Evolutionary conservation across 35 echinoderm and acorn worm species (phyloP).

Genomic region (Lytechinus pictus): DNA sequence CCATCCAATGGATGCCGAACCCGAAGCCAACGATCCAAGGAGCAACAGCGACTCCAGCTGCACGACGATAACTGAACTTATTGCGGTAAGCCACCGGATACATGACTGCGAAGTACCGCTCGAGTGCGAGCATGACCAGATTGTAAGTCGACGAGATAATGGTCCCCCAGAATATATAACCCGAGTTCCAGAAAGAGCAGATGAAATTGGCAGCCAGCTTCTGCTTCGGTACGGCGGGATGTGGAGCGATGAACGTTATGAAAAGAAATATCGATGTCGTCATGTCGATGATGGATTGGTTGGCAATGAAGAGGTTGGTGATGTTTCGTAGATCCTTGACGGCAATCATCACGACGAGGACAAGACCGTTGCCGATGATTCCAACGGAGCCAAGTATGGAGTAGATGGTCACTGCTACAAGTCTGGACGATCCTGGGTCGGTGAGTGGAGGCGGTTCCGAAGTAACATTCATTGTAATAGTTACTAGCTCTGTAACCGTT

Average conservation of each 20-base stretch:
- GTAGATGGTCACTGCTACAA: conserved; percentile 21
- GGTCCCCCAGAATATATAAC: conserved; percentile 71
- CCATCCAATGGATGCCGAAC: conserved; percentile 43
- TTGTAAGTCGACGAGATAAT: conserved; percentile 72
- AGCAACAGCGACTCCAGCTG: background rate
- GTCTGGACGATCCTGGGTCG: background rate
- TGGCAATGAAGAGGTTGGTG: conserved; percentile 78
- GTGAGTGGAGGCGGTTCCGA: background rate
- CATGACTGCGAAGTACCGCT: conserved; percentile 74
- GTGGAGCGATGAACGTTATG: conserved; percentile 44
- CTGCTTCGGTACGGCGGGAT: background rate
- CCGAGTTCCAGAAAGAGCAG: conserved; percentile 69
- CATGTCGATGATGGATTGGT: conserved; percentile 85
- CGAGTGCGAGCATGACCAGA: conserved; percentile 62
- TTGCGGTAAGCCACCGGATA: conserved; percentile 61
- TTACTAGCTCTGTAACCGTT: background rate
- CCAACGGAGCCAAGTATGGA: conserved; percentile 39
- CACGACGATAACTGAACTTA: background rate
- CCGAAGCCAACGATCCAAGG: conserved; percentile 59
- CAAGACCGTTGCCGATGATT: conserved; percentile 57
- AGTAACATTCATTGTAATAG: background rate
- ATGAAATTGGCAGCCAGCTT: background rate
- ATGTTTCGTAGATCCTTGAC: background rate
- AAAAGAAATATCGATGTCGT: conserved; percentile 58
- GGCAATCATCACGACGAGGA: conserved; percentile 34